phyloP scores from a whole-genome alignment of 1,140 invertebrate species.

The Heliconius congener region DNA sequence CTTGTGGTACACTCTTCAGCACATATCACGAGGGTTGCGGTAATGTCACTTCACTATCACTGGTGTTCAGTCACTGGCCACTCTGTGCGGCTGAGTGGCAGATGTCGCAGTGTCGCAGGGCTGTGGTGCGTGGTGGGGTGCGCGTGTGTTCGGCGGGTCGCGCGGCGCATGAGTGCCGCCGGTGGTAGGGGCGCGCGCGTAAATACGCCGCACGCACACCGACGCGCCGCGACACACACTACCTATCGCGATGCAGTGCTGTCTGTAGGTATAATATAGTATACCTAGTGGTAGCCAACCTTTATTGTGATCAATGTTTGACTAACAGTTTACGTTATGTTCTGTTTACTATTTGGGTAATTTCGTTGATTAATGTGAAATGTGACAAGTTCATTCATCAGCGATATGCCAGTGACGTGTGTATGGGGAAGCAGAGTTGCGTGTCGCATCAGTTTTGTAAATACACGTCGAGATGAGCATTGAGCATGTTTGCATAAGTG shows the following conservation, averaged over 20 bases:
- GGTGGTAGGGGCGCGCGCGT: slow-evolving; percentile 76
- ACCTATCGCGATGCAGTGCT: background rate
- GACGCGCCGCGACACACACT: slow-evolving; percentile 45
- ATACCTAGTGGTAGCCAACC: background rate
- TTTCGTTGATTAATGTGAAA: slow-evolving; percentile 23
- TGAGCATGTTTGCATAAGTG: background rate
- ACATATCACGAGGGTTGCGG: slow-evolving; percentile 66
- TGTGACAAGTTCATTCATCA: slow-evolving; percentile 19
- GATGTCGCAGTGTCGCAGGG: slow-evolving; percentile 54
- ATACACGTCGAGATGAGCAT: background rate
- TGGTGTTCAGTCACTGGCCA: slow-evolving; percentile 57
- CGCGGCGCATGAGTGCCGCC: slow-evolving; percentile 74
- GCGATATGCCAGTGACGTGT: slow-evolving; percentile 2
- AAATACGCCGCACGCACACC: slow-evolving; percentile 74
- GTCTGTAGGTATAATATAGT: background rate
- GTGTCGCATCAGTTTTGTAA: background rate
- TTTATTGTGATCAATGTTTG: slow-evolving; percentile 24
- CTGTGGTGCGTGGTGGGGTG: slow-evolving; percentile 62
- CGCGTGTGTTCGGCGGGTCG: slow-evolving; percentile 73
- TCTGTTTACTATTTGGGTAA: slow-evolving; percentile 10
- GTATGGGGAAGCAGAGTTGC: slow-evolving; percentile 7
- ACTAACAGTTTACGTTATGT: slow-evolving; percentile 28
- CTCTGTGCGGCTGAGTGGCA: slow-evolving; percentile 46
- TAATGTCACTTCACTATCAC: slow-evolving; percentile 71
- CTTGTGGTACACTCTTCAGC: slow-evolving; percentile 57